phyloP scores from a whole-genome alignment of 2,113 vertebrate genomes.

The Procavia capensis region DNA sequence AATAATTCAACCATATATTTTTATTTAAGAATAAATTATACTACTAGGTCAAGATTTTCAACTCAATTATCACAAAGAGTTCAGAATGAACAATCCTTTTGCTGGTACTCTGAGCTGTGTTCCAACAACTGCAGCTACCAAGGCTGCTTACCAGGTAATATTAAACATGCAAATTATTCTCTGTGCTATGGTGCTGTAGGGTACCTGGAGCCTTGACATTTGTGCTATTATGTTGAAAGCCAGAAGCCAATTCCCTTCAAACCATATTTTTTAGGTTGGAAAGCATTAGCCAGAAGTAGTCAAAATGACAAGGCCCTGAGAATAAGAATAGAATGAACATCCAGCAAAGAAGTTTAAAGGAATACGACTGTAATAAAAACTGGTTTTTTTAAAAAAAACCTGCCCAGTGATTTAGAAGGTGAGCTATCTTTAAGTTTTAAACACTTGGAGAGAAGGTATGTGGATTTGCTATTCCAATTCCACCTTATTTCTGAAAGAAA shows the following conservation, averaged over 20 bases:
- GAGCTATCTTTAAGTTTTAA: conserved; percentile 61
- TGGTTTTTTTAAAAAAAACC: conserved; percentile 8
- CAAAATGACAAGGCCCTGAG: conserved; percentile 73
- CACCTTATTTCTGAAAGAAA: conserved; percentile 18
- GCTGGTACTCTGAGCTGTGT: neutral
- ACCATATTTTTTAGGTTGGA: conserved; percentile 72
- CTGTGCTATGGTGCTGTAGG: conserved; percentile 44
- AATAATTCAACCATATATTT: conserved; percentile 50
- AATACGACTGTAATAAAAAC: conserved; percentile 62
- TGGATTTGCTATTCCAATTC: conserved; percentile 59
- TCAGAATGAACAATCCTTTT: neutral
- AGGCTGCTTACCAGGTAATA: conserved; percentile 62
- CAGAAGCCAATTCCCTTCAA: conserved; percentile 76
- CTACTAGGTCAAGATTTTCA: conserved; percentile 48
- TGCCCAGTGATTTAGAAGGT: conserved; percentile 74
- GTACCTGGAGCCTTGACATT: conserved; percentile 74
- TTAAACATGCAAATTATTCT: conserved; percentile 65
- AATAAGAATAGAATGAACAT: conserved; percentile 72
- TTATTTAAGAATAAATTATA: conserved; percentile 30
- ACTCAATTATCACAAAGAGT: neutral
- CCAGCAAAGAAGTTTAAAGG: conserved; percentile 63
- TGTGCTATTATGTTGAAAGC: conserved; percentile 73
- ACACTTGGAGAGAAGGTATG: conserved; percentile 35
- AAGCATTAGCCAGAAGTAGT: conserved; percentile 64
- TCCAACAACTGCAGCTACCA: conserved; percentile 30